Evolutionary conservation across 2,113 vertebrate genomes (phyloP).

Genomic region (Lagopus leucura): DNA sequence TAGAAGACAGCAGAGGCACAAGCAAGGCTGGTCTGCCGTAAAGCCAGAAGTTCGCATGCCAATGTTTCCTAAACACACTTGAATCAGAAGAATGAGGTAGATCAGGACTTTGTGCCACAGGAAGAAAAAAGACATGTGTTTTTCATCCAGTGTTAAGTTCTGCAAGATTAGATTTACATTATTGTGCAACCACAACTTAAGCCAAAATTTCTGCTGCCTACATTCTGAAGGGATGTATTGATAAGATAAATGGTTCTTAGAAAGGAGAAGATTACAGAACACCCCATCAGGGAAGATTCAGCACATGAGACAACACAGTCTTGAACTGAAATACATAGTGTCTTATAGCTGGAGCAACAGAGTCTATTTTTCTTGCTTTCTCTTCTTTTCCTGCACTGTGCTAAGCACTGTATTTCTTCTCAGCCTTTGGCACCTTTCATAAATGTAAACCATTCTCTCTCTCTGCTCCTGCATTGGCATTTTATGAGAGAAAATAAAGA

Average conservation of each 20-base stretch:
- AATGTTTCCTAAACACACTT: neutral
- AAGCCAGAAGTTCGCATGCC: neutral
- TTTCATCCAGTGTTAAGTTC: neutral
- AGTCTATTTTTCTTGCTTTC: conserved; percentile 38
- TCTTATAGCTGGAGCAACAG: conserved; percentile 12
- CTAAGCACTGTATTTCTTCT: conserved; percentile 21
- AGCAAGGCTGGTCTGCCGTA: neutral
- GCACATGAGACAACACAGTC: neutral
- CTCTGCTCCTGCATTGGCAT: neutral
- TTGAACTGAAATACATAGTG: conserved; percentile 56
- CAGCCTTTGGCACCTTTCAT: conserved; percentile 7
- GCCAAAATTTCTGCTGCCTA: conserved; percentile 35
- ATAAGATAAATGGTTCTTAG: conserved; percentile 33
- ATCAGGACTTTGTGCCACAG: neutral
- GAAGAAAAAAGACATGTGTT: neutral
- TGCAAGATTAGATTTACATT: conserved; percentile 1
- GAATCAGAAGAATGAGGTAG: neutral
- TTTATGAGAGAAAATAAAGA: conserved; percentile 10
- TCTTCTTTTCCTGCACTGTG: conserved; percentile 30
- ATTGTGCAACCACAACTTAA: neutral
- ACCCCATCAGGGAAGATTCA: conserved; percentile 42
- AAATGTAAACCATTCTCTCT: conserved; percentile 37
- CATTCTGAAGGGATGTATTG: neutral
- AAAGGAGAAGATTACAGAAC: conserved; percentile 39
- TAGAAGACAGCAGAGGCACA: neutral